Evolutionary conservation across 2,888 invertebrate species (phyloP), one percentile per base, ranked within the genome.

Genomic region (Yponomeuta sedellus): DNA sequence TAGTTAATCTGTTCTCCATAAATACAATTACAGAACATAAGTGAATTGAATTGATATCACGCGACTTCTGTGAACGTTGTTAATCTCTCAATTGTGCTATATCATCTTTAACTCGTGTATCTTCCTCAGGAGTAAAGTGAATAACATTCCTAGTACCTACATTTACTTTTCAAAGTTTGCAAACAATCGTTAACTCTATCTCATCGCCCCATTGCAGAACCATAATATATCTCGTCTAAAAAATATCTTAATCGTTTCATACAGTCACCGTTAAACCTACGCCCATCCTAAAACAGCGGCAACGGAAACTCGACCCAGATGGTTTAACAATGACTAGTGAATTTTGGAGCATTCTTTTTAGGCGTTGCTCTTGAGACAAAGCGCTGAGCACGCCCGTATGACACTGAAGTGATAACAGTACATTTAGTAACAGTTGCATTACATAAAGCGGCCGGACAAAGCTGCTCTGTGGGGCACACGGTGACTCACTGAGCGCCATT

Each of bases 401-500:
- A 79, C 78, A 72, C 25, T 69, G 74, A 64, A 73, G 72, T 68
- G 74, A 73, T 80, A 85, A 86, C 88, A 81, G 86, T 87, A 83
- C 72, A 83, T 81, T 80, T 83, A 80, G 78, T 80, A 80, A 84
- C 83, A 83, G 82, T 85, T 79, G 75, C 71, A 80, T 87, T 84
- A 84, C 81, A 83, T 86, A 85, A 86, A 87, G 80, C 77, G 22
- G 67, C 40, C 71, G 72, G 77, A 79, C 75, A 77, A 78, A 76
- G 72, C 70, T 71, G 68, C 67, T 71, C 71, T 72, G 71, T 70
- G 72, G 71, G 71, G 68, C 74, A 73, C 66, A 68, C 69, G 61
- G 72, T 86, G 84, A 85, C 70, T 86, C 82, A 85, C 68, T 67
- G 66, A 66, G 66, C 69, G 69, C 83, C 81, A 83, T 82, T 83